phyloP scores from a whole-genome alignment of 2,797 vertebrate species.

The Platyrinchus mystaceus region DNA sequence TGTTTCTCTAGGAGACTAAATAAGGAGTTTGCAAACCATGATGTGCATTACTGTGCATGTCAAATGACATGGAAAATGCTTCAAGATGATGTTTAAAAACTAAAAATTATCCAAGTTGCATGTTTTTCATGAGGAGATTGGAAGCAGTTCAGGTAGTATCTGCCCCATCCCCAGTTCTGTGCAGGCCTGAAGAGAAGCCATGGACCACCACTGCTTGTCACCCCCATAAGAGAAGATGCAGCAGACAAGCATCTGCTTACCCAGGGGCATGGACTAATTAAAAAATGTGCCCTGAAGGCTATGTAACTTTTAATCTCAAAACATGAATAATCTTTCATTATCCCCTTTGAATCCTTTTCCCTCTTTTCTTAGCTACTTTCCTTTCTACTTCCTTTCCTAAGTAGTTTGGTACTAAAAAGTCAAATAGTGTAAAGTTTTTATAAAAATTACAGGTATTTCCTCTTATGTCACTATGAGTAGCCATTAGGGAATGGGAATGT shows the following conservation, averaged over 20 bases:
- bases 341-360: background rate
- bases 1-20: background rate
- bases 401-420: background rate
- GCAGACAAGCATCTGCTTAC: background rate
- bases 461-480: background rate
- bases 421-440: background rate
- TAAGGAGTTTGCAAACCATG: background rate
- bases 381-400: background rate
- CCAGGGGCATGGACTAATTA: background rate
- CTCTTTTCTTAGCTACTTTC: background rate
- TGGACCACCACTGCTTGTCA: background rate
- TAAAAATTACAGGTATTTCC: background rate
- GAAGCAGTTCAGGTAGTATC: background rate
- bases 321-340: background rate
- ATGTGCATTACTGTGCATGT: background rate
- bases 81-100: background rate
- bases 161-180: background rate
- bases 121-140: background rate
- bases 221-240: accelerated
- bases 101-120: background rate
- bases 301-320: background rate
- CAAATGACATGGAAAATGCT: background rate
- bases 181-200: background rate
- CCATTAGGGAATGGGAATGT: background rate
- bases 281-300: background rate